Evolutionary conservation across 1,140 invertebrate genomes (phyloP), one percentile per base, ranked within the genome.

Genomic region (Diploscapter pachys): DNA sequence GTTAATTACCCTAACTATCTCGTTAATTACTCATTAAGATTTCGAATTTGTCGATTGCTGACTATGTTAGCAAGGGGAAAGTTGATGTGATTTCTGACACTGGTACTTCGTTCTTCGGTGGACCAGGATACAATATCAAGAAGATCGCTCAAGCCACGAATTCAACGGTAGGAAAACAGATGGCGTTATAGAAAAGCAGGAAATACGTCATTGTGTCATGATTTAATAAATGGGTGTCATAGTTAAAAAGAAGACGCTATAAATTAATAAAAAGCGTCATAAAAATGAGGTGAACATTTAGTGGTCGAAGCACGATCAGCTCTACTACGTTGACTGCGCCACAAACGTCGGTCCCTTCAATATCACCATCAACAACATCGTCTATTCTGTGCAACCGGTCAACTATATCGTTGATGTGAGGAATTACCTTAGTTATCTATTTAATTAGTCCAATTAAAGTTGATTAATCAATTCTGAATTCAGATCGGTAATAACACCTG

Each of bases 61-160:
- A 55, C 55, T 78, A 78, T 63, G 73, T 49, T n/a, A 50, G 50
- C 51, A 61, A 51, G 51, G 71, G 65, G 74, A 68, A 68, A 78
- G 75, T 72, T 62, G 64, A 78, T 59, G 72, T 74, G 48, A 78
- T 78, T 50, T 76, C 74, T 31, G 74, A 76, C 62, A 76, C 74
- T 49, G 74, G 74, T 64, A 76, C 69, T 48, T 68, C 76, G 9
- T 53, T 77, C 53, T 71, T 78, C 69, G 75, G 66, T 50, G 77
- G 77, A 71, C 76, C 76, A 3, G 73, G 73, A n/a, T 55, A 59
- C 70, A 61, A 56, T 56, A 66, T 78, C 6, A 52, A 78, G 3
- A 56, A 6, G 8, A 75, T 78, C 13, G 77, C 76, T n/a, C n/a
- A 67, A 31, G 62, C 55, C 4, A 48, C 78, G 9, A 63, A 63